These are phyloP conservation scores for Drosophila tristis DNA, from an alignment of 1,140 invertebrate species.

Conservation along the genomic window DNA sequence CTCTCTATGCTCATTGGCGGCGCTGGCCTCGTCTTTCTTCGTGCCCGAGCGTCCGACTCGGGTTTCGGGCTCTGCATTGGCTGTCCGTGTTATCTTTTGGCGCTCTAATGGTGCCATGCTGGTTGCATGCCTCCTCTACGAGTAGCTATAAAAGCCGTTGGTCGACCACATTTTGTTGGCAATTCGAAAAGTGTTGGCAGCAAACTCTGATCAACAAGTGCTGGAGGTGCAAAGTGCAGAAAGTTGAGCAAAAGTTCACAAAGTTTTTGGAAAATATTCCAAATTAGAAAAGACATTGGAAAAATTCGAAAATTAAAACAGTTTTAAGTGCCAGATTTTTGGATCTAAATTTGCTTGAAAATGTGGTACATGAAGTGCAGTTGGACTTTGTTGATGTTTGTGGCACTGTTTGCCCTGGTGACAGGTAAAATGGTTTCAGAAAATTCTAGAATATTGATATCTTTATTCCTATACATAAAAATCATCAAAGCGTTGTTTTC, in stretches of 20 bases:
- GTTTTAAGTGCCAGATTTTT: slow-evolving; percentile 22
- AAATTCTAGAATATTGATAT: not conserved
- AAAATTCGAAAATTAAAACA: slow-evolving; percentile 4
- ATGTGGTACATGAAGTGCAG: slow-evolving; percentile 71
- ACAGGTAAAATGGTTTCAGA: slow-evolving; percentile 46
- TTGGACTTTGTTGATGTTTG: slow-evolving; percentile 64
- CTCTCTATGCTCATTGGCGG: slow-evolving; percentile 62
- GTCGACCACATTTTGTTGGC: slow-evolving; percentile 66
- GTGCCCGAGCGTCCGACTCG: slow-evolving; percentile 31
- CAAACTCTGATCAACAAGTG: slow-evolving; percentile 36
- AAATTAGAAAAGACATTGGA: slow-evolving; percentile 41
- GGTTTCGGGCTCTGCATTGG: slow-evolving; percentile 54
- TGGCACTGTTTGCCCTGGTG: slow-evolving; percentile 60
- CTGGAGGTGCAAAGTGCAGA: slow-evolving; percentile 17
- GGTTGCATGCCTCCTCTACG: slow-evolving; percentile 22
- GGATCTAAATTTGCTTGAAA: slow-evolving; percentile 26
- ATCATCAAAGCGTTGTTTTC: not conserved
- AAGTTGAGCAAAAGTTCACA: slow-evolving; percentile 38
- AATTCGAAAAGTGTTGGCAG: slow-evolving; percentile 66
- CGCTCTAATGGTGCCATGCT: slow-evolving; percentile 15
- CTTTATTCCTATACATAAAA: too few relatives aligned
- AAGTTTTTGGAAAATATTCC: slow-evolving; percentile 16
- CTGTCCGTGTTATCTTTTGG: slow-evolving; percentile 57
- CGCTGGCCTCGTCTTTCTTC: slow-evolving; percentile 44
- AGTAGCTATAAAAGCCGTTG: slow-evolving; percentile 69